Evolutionary conservation across 2,888 invertebrate genomes (phyloP).

Genomic region (Drosophila leonis): DNA sequence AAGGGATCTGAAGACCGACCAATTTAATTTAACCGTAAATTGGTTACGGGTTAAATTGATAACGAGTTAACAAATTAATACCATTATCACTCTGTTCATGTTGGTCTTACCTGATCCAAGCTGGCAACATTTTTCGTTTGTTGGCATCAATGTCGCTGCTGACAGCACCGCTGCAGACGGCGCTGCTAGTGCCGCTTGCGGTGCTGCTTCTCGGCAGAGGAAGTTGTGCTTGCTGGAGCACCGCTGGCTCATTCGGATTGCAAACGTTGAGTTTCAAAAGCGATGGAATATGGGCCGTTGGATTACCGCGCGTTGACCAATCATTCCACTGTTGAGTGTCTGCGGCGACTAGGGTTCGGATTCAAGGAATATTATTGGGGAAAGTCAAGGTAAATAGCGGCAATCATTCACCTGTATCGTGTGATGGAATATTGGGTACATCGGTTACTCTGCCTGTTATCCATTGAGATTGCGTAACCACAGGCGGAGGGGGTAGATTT

Average conservation of each 20-base stretch:
- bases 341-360: constrained; percentile 16
- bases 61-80: neutral
- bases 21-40: too few relatives aligned
- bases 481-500: constrained; percentile 51
- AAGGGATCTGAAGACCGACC: too few relatives aligned
- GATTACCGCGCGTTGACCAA: constrained; percentile 52
- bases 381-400: too few relatives aligned
- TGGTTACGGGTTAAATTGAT: too few relatives aligned
- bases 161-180: neutral
- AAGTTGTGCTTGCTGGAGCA: constrained; percentile 42
- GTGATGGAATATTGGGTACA: constrained; percentile 12
- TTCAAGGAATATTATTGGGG: neutral
- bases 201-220: constrained; percentile 28
- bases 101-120: constrained; percentile 94
- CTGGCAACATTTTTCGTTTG: constrained; percentile 95
- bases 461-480: constrained; percentile 70
- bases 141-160: constrained; percentile 90
- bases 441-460: constrained; percentile 22
- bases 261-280: constrained; percentile 78
- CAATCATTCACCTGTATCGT: constrained; percentile 42
- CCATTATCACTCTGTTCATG: neutral
- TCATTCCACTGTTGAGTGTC: constrained; percentile 59
- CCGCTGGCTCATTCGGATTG: constrained; percentile 74
- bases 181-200: constrained; percentile 12
- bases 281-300: constrained; percentile 82